Evolutionary conservation across 2,113 vertebrate genomes (phyloP), one percentile per base, ranked within the genome.

Genomic region (Romanogobio albipinnatus): DNA sequence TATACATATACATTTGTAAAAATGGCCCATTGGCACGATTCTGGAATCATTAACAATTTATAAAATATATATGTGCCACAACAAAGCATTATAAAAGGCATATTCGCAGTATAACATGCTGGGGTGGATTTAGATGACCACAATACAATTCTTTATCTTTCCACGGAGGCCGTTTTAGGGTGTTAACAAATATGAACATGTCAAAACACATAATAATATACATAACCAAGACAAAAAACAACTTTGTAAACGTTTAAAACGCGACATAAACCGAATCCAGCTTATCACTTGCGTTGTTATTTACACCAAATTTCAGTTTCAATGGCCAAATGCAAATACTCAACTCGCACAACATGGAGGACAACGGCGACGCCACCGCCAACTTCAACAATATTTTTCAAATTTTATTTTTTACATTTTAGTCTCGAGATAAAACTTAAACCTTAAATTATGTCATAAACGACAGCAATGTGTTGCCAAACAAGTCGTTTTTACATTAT

Each of bases 291-390:
- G 47, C 26, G 29, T 75, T 26, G 36, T 53, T 59, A 61, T 80
- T 80, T 74, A 51, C 29, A 51, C 24, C 33, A 45, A 9, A 70
- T 86, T 82, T 68, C 73, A 7, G 47, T 82, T 82, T 76, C 71
- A 77, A 26, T 49, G 80, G 29, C 71, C 71, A 81, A 66, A 61
- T 83, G 81, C 87, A 87, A 90, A 88, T 89, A 76, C 68, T 49
- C 93, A 90, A 95, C 94, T 94, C 94, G 93, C 89, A 93, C 94
- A 95, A 94, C 91, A 95, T 95, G 94, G 95, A 95, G 94, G 95
- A 93, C 93, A 92, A 89, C 94, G 91, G 91, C 93, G 90, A 58
- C 81, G 24, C 49, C 47, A 39, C 64, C 49, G 24, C 22, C 71
- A 71, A 82, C 81, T 51, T 70, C 5, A 51, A 8, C 45, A 51